Evolutionary conservation across 1,140 invertebrate genomes (phyloP).

Genomic region (Drosophila carrolli): DNA sequence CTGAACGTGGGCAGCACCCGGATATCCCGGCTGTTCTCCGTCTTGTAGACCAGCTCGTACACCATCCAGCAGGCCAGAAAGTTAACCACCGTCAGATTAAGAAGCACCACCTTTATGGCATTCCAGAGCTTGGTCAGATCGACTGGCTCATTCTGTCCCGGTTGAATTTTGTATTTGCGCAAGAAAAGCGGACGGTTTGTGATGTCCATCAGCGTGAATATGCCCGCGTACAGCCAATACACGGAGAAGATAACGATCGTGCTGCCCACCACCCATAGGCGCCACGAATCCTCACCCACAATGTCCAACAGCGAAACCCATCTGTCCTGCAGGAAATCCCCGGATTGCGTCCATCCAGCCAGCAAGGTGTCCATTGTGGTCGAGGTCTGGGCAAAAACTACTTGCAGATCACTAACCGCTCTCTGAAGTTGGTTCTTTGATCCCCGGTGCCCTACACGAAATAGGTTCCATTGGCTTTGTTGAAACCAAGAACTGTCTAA

Average conservation of each 20-base stretch:
- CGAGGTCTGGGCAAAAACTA: slow-evolving; percentile 14
- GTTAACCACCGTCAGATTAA: slow-evolving; percentile 92
- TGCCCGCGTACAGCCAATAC: slow-evolving; percentile 90
- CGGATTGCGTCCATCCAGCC: slow-evolving; percentile 49
- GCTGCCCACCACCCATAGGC: slow-evolving; percentile 88
- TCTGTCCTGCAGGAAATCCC: slow-evolving; percentile 44
- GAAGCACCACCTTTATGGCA: slow-evolving; percentile 89
- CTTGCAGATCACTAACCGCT: not conserved
- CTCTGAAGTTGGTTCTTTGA: not conserved
- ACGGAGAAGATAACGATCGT: slow-evolving; percentile 86
- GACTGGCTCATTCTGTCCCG: slow-evolving; percentile 91
- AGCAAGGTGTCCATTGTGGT: slow-evolving; percentile 31
- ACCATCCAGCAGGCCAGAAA: slow-evolving; percentile 86
- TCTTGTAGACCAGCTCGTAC: slow-evolving; percentile 87
- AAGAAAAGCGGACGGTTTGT: slow-evolving; percentile 89
- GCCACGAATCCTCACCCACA: slow-evolving; percentile 86
- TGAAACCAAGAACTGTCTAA: not conserved
- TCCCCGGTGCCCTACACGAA: slow-evolving; percentile 21
- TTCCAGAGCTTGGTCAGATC: slow-evolving; percentile 83
- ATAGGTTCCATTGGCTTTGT: slow-evolving; percentile 6
- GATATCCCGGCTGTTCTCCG: slow-evolving; percentile 77
- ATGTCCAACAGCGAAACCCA: slow-evolving; percentile 58
- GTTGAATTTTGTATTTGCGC: slow-evolving; percentile 92
- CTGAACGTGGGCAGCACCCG: slow-evolving; percentile 91
- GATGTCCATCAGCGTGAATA: slow-evolving; percentile 90